Evolutionary conservation across 2,797 vertebrate species (phyloP), one percentile per base, ranked within the genome.

Genomic region (Enoplosus armatus): DNA sequence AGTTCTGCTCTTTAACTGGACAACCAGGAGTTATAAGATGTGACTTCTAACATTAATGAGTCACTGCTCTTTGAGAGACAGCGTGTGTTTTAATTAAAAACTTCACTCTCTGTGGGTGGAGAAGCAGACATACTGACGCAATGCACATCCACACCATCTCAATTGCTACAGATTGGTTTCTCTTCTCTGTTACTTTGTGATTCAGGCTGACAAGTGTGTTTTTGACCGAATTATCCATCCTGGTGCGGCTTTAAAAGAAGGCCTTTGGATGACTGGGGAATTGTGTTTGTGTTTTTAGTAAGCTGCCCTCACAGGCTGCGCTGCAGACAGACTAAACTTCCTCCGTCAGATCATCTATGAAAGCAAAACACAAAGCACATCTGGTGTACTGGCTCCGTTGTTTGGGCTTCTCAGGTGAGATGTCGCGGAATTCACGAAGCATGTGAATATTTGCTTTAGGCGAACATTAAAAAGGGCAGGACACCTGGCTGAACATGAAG

Each of bases 351-450:
- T 33, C 45, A 37, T 64, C 70, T 72, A 37, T 59, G 77, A 80
- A 69, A 80, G 27, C 56, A 64, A 62, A 83, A 53, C 18, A 55
- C 47, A 72, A 55, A 61, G 18, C 33, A 58, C 82, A 89, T 80
- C 76, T 86, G 80, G 45, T 72, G 68, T 24, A 48, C 60, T 72
- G 48, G 43, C 62, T 60, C 47, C 3, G 1, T 31, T 31, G 15
- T 74, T 39, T 29, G 3, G 59, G 16, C 43, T 67, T 33, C 62
- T 62, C 48, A 79, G 48, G 67, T 75, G 62, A 80, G n/a, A 80
- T 65, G 14, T 53, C 16, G 26, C 64, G 27, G 81, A 78, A 88
- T 69, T 87, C 3, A 55, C n/a, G n/a, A 31, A 75, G 31, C 55
- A 68, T 81, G 60, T 68, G 67, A 59, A 73, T 67, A 50, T 75